These are phyloP conservation scores for Hippolais icterina DNA, from an alignment of 2,113 vertebrate species.

Conservation along the genomic window DNA sequence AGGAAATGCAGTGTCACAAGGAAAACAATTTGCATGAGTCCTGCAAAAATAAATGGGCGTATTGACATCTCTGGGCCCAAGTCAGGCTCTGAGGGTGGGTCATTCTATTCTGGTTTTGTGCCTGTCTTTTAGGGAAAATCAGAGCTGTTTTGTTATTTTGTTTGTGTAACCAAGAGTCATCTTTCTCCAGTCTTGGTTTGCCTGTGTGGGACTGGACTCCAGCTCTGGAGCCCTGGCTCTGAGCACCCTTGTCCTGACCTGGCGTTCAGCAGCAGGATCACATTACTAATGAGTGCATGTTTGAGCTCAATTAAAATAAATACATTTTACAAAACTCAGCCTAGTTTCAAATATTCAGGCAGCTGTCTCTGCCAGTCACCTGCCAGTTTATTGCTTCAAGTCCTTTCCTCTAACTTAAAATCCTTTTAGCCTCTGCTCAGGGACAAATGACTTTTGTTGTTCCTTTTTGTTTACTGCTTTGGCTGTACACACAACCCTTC, in stretches of 20 bases:
- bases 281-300: conserved; percentile 43
- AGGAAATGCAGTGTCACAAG: conserved; percentile 29
- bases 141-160: not conserved
- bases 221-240: not conserved
- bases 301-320: conserved; percentile 54
- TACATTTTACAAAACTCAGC: conserved; percentile 53
- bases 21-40: not conserved
- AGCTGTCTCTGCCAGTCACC: conserved; percentile 65
- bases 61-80: not conserved
- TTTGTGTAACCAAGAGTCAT: not conserved
- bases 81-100: not conserved
- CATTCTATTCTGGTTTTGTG: not conserved
- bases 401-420: not conserved
- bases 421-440: not conserved
- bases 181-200: not conserved
- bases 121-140: not conserved
- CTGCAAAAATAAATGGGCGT: not conserved
- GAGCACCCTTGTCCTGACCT: conserved; percentile 4
- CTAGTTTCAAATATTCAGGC: conserved; percentile 51
- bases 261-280: not conserved
- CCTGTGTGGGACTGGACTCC: not conserved
- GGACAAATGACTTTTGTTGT: conserved; percentile 23
- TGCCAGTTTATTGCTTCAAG: conserved; percentile 34
- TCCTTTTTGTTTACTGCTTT: conserved; percentile 46
- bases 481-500: conserved; percentile 15